Conservation (phyloP, 92 coral and sea anemone species). For the Micromussa lordhowensis region DNA sequence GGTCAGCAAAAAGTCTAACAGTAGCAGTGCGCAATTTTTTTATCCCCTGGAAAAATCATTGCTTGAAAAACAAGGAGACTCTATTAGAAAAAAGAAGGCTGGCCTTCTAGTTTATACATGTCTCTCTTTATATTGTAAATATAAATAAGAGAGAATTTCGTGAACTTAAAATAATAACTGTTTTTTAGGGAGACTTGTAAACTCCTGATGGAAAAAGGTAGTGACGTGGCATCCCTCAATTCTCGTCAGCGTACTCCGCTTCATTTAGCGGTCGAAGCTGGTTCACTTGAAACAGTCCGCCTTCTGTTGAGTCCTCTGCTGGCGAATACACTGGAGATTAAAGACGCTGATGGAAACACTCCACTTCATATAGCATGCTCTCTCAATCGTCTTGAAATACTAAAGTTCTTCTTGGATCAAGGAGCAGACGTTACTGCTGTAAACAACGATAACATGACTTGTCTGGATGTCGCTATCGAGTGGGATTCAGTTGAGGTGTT, state of each 20-base stretch:
- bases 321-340: conserved; percentile 45
- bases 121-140: not conserved
- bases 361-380: conserved; percentile 70
- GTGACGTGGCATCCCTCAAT: conserved; percentile 53
- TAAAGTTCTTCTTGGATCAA: conserved; percentile 66
- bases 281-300: conserved; percentile 64
- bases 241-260: conserved; percentile 68
- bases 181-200: conserved; percentile 68
- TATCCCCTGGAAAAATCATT: too few relatives aligned
- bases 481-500: conserved; percentile 68
- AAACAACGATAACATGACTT: conserved; percentile 60
- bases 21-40: too few relatives aligned
- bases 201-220: conserved; percentile 51
- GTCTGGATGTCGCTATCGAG: conserved; percentile 82
- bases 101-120: not conserved
- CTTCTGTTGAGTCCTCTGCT: conserved; percentile 44
- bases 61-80: too few relatives aligned
- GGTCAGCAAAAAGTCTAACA: too few relatives aligned
- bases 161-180: not conserved
- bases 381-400: conserved; percentile 49
- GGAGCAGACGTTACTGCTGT: conserved; percentile 71
- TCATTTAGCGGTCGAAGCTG: conserved; percentile 69
- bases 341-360: conserved; percentile 55
- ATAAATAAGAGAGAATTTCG: not conserved
- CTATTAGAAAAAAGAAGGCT: too few relatives aligned